Conservation (phyloP, 1,140 invertebrate species). For the Scaptomyza hsui region DNA sequence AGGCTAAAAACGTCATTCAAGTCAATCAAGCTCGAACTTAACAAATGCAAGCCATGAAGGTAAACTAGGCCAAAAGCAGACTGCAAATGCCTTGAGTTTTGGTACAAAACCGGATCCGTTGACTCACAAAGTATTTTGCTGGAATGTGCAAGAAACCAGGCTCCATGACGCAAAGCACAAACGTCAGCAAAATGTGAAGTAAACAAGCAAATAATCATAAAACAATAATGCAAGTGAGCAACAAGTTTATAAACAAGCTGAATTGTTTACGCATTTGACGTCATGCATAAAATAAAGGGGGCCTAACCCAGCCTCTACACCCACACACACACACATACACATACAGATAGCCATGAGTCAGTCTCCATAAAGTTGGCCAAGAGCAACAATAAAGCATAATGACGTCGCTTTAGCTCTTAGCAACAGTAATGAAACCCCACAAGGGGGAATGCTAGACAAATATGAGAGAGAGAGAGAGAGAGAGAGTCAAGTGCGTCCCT, state of each 20-base stretch:
- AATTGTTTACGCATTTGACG: constrained; percentile 53
- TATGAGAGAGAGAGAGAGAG: not conserved
- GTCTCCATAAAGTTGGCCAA: constrained; percentile 55
- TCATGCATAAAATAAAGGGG: constrained; percentile 32
- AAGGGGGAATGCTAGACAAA: constrained; percentile 6
- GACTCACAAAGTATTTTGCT: constrained; percentile 9
- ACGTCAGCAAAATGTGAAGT: constrained; percentile 23
- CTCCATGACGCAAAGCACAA: constrained; percentile 31
- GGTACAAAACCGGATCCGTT: constrained; percentile 1
- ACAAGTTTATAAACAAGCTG: constrained; percentile 55
- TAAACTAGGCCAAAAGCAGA: constrained; percentile 45
- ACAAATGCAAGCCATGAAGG: constrained; percentile 45
- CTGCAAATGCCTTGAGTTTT: not conserved
- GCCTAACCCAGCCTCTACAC: constrained; percentile 34
- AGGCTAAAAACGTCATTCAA: constrained; percentile 31
- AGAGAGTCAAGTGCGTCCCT: not conserved
- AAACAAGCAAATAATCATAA: constrained; percentile 25
- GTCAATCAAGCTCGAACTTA: constrained; percentile 21
- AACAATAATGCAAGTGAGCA: constrained; percentile 42
- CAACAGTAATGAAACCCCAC: constrained; percentile 24
- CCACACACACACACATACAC: not conserved
- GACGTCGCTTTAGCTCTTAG: constrained; percentile 46
- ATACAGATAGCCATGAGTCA: constrained; percentile 46
- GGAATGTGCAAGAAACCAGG: constrained; percentile 17
- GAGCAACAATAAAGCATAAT: constrained; percentile 44